phyloP scores from a whole-genome alignment of 2,888 invertebrate species.

The Luperina nickerlii region DNA sequence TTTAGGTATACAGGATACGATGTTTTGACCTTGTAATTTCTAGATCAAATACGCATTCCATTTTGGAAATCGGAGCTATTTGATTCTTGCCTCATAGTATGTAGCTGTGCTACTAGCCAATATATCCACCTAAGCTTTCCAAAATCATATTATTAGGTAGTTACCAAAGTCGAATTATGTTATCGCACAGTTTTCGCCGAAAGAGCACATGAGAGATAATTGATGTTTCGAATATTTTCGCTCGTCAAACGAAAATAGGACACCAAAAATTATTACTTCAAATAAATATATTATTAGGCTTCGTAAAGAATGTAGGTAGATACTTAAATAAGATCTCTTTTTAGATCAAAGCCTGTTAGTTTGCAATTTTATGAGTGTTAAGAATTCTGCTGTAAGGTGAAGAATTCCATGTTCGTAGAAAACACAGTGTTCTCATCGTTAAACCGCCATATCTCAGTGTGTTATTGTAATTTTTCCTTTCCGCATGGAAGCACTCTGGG shows the following conservation, averaged over 20 bases:
- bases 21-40: too few relatives aligned
- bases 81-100: neutral
- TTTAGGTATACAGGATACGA: neutral
- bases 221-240: neutral
- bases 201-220: neutral
- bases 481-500: neutral
- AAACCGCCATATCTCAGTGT: constrained; percentile 5
- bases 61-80: neutral
- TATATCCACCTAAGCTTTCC: neutral
- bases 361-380: neutral
- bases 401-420: neutral
- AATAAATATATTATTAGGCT: neutral
- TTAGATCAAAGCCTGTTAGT: neutral
- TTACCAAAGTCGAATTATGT: neutral
- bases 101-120: too few relatives aligned
- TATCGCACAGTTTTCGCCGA: neutral
- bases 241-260: neutral
- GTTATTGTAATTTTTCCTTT: constrained; percentile 23
- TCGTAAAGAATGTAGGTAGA: neutral
- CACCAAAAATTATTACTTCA: neutral
- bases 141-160: too few relatives aligned
- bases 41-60: neutral
- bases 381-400: neutral
- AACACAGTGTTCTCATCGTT: constrained; percentile 6
- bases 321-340: neutral